Conservation (phyloP, 2,797 vertebrate genomes). For the Cynopterus sphinx region DNA sequence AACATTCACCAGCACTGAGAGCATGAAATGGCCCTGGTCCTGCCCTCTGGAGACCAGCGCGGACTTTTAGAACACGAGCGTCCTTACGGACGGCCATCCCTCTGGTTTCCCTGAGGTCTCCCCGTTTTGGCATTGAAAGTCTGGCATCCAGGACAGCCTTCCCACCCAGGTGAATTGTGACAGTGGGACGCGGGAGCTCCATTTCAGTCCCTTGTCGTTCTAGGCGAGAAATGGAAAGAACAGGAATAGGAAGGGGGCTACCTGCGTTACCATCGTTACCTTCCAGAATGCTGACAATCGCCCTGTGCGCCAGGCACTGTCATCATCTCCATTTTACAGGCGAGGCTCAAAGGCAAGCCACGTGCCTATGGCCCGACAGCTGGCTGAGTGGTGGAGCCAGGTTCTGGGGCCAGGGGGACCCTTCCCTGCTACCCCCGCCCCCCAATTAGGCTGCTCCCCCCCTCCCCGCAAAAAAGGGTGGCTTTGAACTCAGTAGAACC, state of each 20-base stretch:
- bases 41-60: neutral
- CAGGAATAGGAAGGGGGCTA: neutral
- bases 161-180: neutral
- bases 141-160: neutral
- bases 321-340: neutral
- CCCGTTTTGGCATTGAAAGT: neutral
- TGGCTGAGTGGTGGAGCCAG: neutral
- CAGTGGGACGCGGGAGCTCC: neutral
- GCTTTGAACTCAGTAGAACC: neutral
- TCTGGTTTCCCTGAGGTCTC: neutral
- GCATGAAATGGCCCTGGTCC: neutral
- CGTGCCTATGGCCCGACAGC: rapidly evolving
- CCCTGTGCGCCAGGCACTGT: neutral
- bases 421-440: no score
- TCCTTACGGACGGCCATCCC: neutral
- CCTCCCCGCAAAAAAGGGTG: neutral
- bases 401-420: neutral
- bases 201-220: neutral
- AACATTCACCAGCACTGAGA: neutral
- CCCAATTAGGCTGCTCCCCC: neutral
- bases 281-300: neutral
- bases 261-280: neutral
- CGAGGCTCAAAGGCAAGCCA: rapidly evolving
- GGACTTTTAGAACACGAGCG: neutral
- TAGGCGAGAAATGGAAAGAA: neutral